A percentile compares a stretch with the other conserved stretches of the same genome.
These are phyloP conservation scores for Drosophila mulleri DNA, from an alignment of 2,888 invertebrate genomes.

Conservation along the genomic window DNA sequence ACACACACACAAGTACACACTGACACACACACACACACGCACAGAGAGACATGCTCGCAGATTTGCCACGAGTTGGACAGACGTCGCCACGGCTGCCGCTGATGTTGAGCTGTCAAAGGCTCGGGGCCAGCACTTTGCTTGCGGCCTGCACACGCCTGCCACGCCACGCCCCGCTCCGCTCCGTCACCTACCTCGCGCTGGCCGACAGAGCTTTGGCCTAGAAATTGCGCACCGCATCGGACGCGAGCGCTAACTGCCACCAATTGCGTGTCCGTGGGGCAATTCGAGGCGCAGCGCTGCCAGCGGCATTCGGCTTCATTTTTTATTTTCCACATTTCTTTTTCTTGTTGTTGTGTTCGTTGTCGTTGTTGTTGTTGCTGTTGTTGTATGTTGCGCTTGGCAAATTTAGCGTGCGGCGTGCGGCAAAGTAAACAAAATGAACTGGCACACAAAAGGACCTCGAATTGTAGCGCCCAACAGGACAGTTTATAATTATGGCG, in stretches of 20 bases:
- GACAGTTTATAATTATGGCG: conserved; percentile 71
- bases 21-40: conserved; percentile 13
- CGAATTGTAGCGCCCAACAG: conserved; percentile 60
- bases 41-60: conserved; percentile 44
- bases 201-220: conserved; percentile 75
- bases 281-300: conserved; percentile 32
- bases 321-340: background rate
- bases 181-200: background rate
- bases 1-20: background rate
- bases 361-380: too few species aligned
- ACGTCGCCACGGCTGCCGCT: conserved; percentile 47
- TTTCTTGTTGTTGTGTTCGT: background rate
- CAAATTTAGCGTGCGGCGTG: conserved; percentile 60
- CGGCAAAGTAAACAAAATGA: conserved; percentile 69
- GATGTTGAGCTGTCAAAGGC: conserved; percentile 65
- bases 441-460: conserved; percentile 60
- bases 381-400: conserved; percentile 7
- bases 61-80: conserved; percentile 58
- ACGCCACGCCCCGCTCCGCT: background rate
- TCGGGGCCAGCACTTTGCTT: conserved; percentile 60
- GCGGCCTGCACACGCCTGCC: conserved; percentile 41
- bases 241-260: conserved; percentile 43
- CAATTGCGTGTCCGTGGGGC: conserved; percentile 49
- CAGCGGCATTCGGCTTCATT: conserved; percentile 27
- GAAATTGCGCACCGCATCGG: conserved; percentile 65